Evolutionary conservation across 2,113 vertebrate species (phyloP).

Genomic region (Corythornis madagascariensis): DNA sequence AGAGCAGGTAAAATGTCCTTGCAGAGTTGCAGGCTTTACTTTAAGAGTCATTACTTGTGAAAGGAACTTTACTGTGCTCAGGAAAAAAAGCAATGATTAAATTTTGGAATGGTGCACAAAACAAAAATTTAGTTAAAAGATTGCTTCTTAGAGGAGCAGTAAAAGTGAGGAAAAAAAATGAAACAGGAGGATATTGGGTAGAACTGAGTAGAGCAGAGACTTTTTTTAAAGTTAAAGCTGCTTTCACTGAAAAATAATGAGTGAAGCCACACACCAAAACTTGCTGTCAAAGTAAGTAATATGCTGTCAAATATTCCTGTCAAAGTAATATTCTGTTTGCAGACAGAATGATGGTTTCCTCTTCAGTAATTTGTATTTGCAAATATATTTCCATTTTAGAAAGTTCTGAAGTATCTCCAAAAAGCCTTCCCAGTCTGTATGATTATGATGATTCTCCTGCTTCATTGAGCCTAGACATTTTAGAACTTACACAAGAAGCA

Average conservation of each 20-base stretch:
- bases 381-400: neutral
- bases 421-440: neutral
- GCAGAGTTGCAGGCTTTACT: neutral
- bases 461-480: neutral
- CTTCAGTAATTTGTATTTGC: neutral
- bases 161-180: neutral
- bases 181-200: neutral
- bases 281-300: neutral
- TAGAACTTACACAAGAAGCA: neutral
- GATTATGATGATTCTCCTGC: neutral
- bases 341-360: neutral
- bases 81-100: neutral
- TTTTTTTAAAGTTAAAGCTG: neutral
- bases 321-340: neutral
- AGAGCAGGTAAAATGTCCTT: neutral
- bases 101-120: neutral
- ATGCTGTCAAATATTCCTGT: too few relatives aligned
- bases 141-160: neutral
- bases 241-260: neutral
- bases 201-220: neutral
- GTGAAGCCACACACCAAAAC: neutral
- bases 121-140: neutral
- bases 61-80: neutral
- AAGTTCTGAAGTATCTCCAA: neutral
- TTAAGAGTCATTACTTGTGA: neutral